Evolutionary conservation across 2,888 invertebrate species (phyloP).

Genomic region (Mallateleia sp.): DNA sequence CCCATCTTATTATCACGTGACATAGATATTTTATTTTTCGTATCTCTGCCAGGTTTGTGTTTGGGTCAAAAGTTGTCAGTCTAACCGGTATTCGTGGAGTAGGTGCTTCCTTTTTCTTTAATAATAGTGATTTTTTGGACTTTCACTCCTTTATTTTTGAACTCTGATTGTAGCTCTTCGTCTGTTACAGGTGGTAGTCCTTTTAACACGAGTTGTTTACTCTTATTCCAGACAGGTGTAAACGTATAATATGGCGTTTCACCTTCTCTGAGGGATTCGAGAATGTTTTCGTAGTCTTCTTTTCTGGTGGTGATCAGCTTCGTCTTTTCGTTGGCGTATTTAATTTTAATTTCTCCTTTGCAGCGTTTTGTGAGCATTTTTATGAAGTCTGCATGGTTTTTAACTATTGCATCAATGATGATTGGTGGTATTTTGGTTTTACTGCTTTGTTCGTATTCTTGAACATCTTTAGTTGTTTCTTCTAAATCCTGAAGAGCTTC

Average conservation of each 20-base stretch:
- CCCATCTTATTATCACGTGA: not conserved
- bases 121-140: not conserved
- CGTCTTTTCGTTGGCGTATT: not conserved
- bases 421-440: slow-evolving; percentile 8
- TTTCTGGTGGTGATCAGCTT: not conserved
- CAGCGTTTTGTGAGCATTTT: not conserved
- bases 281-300: not conserved
- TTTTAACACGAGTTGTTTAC: slow-evolving; percentile 12
- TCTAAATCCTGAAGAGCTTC: no score
- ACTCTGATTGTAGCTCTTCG: not conserved
- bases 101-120: not conserved
- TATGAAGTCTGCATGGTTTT: not conserved
- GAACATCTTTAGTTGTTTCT: no score
- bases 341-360: not conserved
- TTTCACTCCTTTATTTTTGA: not conserved
- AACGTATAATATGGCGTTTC: not conserved
- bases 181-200: not conserved
- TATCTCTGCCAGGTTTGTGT: not conserved
- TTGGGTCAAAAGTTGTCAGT: not conserved
- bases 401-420: not conserved
- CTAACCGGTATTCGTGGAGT: not conserved
- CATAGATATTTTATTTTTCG: not conserved
- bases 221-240: slow-evolving; percentile 1
- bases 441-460: no score
- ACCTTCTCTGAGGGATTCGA: not conserved